Evolutionary conservation across 1,140 invertebrate species (phyloP).

Genomic region (Pogonognathellus flavescens): DNA sequence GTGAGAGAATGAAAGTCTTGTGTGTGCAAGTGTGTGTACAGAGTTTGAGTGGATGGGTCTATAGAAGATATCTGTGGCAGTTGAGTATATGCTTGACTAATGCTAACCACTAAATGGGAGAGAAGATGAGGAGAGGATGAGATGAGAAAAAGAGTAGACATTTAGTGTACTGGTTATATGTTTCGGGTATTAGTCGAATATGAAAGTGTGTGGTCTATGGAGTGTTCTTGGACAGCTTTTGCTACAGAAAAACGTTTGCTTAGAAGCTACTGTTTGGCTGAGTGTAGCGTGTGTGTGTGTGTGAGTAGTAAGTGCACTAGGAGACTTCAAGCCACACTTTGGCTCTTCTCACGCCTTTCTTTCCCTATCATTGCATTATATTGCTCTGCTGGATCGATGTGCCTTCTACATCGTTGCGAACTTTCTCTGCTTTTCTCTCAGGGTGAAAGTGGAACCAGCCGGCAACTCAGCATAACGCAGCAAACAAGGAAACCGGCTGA

Average conservation of each 20-base stretch:
- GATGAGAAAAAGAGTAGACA: too few species aligned
- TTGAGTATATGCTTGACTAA: neutral
- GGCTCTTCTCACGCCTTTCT: constrained; percentile 11
- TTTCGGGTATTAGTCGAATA: neutral
- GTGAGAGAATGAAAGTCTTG: too few species aligned
- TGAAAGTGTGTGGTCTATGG: constrained; percentile 2
- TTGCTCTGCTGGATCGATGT: constrained; percentile 22
- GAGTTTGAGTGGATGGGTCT: too few species aligned
- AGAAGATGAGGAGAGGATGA: constrained; percentile 8
- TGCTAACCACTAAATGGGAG: neutral
- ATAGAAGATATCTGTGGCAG: too few species aligned
- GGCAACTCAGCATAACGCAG: constrained; percentile 36
- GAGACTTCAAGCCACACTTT: constrained; percentile 23
- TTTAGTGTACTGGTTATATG: too few species aligned
- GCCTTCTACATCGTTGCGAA: constrained; percentile 25
- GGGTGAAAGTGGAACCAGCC: constrained; percentile 7
- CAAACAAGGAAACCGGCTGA: constrained; percentile 18
- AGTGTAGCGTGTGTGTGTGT: neutral
- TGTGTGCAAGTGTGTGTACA: too few species aligned
- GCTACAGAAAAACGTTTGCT: neutral
- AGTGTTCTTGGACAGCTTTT: constrained; percentile 12
- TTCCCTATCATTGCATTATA: neutral
- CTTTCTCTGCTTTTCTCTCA: constrained; percentile 18
- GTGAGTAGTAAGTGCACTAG: neutral
- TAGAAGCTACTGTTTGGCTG: neutral